phyloP scores from a whole-genome alignment of 2,113 vertebrate genomes.

The Barbus barbus region DNA sequence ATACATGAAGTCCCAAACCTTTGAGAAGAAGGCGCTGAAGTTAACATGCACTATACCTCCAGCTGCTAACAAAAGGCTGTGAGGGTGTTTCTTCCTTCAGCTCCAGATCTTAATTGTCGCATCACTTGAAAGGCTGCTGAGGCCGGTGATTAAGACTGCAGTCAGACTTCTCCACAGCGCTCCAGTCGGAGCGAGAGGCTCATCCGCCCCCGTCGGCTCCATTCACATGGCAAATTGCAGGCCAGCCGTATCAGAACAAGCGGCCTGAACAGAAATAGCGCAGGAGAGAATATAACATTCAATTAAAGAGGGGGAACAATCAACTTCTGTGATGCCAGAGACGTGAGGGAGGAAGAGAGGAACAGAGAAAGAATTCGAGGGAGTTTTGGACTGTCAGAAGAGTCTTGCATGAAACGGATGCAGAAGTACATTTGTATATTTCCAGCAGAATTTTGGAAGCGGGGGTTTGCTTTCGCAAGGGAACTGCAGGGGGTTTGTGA shows the following conservation, averaged over 20 bases:
- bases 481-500: not conserved
- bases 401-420: not conserved
- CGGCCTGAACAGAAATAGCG: slow-evolving; percentile 45
- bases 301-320: slow-evolving; percentile 51
- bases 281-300: slow-evolving; percentile 51
- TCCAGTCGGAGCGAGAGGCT: slow-evolving; percentile 40
- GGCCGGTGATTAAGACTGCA: slow-evolving; percentile 53
- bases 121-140: slow-evolving; percentile 40
- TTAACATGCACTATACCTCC: slow-evolving; percentile 37
- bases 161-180: slow-evolving; percentile 21
- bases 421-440: not conserved
- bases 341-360: slow-evolving; percentile 10
- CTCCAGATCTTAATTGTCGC: slow-evolving; percentile 46
- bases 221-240: slow-evolving; percentile 57
- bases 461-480: too few species aligned
- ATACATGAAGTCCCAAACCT: slow-evolving; percentile 17
- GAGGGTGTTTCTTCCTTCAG: slow-evolving; percentile 41
- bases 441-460: not conserved
- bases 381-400: not conserved
- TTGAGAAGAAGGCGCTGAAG: slow-evolving; percentile 38
- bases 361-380: not conserved
- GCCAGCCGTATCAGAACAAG: slow-evolving; percentile 24
- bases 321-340: slow-evolving; percentile 19
- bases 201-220: slow-evolving; percentile 44
- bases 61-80: slow-evolving; percentile 44